Conservation (phyloP, 1,140 invertebrate species). For the Agrilus planipennis region DNA sequence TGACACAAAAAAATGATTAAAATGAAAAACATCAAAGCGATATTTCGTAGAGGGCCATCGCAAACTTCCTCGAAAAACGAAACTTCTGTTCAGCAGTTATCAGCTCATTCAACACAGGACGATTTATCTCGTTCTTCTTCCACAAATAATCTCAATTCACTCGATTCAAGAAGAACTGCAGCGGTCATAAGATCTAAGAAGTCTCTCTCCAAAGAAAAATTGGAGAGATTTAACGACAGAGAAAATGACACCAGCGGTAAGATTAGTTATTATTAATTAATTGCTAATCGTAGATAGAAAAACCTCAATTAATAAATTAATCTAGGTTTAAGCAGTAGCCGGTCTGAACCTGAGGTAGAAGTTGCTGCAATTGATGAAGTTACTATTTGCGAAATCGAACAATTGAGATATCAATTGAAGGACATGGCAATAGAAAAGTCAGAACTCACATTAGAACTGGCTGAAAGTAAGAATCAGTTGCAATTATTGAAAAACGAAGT, state of each 20-base stretch:
- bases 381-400: constrained; percentile 37
- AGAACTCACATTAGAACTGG: constrained; percentile 39
- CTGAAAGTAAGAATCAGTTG: constrained; percentile 37
- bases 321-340: no score
- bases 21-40: constrained; percentile 32
- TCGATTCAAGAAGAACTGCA: constrained; percentile 16
- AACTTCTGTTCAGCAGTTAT: constrained; percentile 13
- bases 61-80: constrained; percentile 14
- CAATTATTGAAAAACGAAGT: constrained; percentile 37
- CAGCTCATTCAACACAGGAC: no score
- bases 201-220: constrained; percentile 22
- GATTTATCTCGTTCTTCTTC: constrained; percentile 30
- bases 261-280: neutral
- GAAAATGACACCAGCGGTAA: constrained; percentile 23
- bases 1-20: constrained; percentile 13
- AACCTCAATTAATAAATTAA: neutral
- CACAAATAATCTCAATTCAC: constrained; percentile 25
- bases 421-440: constrained; percentile 40
- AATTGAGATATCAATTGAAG: constrained; percentile 36
- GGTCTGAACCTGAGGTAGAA: no score
- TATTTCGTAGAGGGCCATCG: constrained; percentile 30
- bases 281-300: neutral
- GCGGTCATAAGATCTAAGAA: constrained; percentile 22
- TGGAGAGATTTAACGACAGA: constrained; percentile 26
- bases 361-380: no score